Percentiles rank a stretch among this genome's conserved stretches.
phyloP scores from a whole-genome alignment of 2,888 invertebrate species.

The Drosophila dives region DNA sequence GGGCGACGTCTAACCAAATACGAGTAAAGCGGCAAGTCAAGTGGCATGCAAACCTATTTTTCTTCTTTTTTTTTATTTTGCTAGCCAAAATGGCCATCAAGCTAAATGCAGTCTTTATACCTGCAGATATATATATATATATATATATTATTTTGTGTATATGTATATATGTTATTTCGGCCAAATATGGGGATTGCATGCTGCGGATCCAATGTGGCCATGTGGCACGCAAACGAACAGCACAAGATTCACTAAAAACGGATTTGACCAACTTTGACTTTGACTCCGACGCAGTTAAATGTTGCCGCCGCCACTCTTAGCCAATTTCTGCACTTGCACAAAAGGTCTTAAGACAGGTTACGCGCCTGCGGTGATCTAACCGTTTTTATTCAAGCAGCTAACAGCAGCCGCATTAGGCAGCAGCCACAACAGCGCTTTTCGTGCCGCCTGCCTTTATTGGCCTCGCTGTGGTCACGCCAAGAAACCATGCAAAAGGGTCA shows the following conservation, averaged over 20 bases:
- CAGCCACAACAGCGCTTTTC: constrained; percentile 26
- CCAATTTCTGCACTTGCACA: constrained; percentile 82
- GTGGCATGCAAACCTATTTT: constrained; percentile 74
- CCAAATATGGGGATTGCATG: constrained; percentile 81
- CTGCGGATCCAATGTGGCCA: constrained; percentile 65
- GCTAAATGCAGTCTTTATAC: constrained; percentile 64
- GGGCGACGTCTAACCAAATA: constrained; percentile 80
- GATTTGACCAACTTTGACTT: constrained; percentile 36
- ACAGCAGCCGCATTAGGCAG: constrained; percentile 31
- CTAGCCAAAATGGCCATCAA: constrained; percentile 65
- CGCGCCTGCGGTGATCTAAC: constrained; percentile 80
- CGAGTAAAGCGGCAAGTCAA: constrained; percentile 76
- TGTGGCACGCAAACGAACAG: constrained; percentile 56
- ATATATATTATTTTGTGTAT: background rate
- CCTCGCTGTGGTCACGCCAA: constrained; percentile 71
- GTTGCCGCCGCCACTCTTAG: constrained; percentile 60
- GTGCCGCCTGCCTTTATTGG: constrained; percentile 44
- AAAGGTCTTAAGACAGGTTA: constrained; percentile 83
- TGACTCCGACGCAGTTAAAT: constrained; percentile 59
- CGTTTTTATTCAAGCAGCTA: constrained; percentile 63
- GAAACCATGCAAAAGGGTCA: constrained; percentile 64
- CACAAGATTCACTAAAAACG: constrained; percentile 61
- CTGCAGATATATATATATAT: background rate
- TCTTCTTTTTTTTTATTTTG: constrained; percentile 6
- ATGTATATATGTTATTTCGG: constrained; percentile 54